These are phyloP conservation scores for Huso huso DNA, from an alignment of 2,797 vertebrate species.

Conservation along the genomic window DNA sequence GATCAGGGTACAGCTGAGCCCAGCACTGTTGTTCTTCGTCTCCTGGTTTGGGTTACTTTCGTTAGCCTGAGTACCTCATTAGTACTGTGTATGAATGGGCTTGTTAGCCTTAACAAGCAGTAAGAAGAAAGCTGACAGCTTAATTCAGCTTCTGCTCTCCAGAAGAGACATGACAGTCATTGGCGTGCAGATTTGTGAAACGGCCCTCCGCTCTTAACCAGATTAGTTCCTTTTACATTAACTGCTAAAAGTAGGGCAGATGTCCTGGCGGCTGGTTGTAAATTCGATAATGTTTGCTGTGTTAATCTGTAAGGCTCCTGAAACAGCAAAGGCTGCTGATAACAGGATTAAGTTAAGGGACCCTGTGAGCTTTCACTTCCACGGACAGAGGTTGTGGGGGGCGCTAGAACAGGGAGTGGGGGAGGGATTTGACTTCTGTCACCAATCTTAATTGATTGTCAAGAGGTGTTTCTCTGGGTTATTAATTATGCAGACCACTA, in stretches of 20 bases:
- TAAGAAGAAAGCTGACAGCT: conserved; percentile 54
- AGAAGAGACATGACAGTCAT: conserved; percentile 53
- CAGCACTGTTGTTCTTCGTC: not conserved
- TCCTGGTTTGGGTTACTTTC: conserved; percentile 14
- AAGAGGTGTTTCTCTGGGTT: conserved; percentile 58
- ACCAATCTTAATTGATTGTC: conserved; percentile 65
- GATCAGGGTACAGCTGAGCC: too few species aligned
- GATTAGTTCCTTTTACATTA: conserved; percentile 73
- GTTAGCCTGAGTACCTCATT: conserved; percentile 40
- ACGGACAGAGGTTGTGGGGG: conserved; percentile 20
- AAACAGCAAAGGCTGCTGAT: conserved; percentile 62
- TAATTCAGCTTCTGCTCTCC: conserved; percentile 43
- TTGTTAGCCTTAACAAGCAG: conserved; percentile 50
- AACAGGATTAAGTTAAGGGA: conserved; percentile 72
- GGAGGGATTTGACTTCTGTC: conserved; percentile 48
- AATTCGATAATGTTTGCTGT: conserved; percentile 69
- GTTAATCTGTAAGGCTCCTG: conserved; percentile 62
- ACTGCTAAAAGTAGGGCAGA: conserved; percentile 77
- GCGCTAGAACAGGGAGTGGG: conserved; percentile 16
- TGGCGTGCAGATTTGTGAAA: conserved; percentile 57
- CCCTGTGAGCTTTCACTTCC: conserved; percentile 46
- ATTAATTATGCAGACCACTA: conserved; percentile 50
- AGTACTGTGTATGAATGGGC: conserved; percentile 52
- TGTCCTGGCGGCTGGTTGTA: conserved; percentile 77
- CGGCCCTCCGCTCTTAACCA: conserved; percentile 68